Evolutionary conservation across 2,888 invertebrate species (phyloP).

Genomic region (Parochlus steinenii): DNA sequence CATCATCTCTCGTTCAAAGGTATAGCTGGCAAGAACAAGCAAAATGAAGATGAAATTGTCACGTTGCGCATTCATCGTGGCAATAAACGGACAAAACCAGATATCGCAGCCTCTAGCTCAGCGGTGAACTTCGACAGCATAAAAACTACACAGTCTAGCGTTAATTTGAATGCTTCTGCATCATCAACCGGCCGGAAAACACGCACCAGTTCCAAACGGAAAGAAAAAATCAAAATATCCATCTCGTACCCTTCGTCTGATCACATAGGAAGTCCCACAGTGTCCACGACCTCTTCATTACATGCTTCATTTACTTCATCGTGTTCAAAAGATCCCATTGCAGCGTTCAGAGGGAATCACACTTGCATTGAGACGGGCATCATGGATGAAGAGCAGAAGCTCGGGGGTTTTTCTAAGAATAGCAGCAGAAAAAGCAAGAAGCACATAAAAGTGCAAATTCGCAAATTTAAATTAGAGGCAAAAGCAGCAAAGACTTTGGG

Average conservation of each 20-base stretch:
- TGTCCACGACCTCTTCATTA: constrained; percentile 9
- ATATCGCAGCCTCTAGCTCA: constrained; percentile 6
- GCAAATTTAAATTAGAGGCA: constrained; percentile 85
- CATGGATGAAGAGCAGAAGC: constrained; percentile 1
- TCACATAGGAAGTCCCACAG: constrained; percentile 31
- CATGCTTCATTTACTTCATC: constrained; percentile 8
- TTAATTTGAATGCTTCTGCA: constrained; percentile 7
- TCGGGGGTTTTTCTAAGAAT: constrained; percentile 4
- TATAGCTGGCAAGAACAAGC: constrained; percentile 8
- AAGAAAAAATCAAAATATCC: constrained; percentile 67
- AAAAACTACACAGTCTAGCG: constrained; percentile 11
- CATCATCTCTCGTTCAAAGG: too few relatives aligned
- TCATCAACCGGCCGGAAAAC: constrained; percentile 9
- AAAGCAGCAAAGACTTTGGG: constrained; percentile 94
- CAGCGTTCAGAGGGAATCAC: background rate
- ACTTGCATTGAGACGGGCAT: background rate
- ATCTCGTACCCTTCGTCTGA: constrained; percentile 70
- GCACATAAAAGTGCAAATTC: constrained; percentile 68
- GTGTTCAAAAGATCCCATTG: constrained; percentile 11
- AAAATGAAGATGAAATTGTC: constrained; percentile 50
- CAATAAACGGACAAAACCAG: constrained; percentile 4
- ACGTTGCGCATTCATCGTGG: constrained; percentile 85
- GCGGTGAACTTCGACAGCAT: constrained; percentile 35
- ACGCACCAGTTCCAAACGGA: constrained; percentile 1
- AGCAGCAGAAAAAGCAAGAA: background rate